A percentile compares a stretch with the other conserved stretches of the same genome.
Evolutionary conservation across 1,140 invertebrate genomes (phyloP).

Genomic region (Panagrolaimus sp.): DNA sequence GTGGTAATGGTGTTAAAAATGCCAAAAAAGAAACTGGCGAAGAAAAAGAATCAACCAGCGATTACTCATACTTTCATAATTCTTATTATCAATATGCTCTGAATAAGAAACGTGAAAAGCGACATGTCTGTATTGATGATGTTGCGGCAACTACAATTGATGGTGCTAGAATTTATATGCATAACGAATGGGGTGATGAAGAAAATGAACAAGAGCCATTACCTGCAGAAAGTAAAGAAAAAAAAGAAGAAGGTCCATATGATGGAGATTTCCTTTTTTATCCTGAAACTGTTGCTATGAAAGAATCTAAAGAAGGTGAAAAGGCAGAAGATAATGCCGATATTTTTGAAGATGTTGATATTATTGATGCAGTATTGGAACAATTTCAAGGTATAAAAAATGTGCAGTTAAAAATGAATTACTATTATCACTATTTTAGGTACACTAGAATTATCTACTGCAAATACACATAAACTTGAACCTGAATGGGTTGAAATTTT

Average conservation of each 20-base stretch:
- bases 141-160: neutral
- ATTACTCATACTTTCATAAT: neutral
- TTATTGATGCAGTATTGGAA: neutral
- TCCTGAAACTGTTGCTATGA: neutral
- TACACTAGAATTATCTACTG: neutral
- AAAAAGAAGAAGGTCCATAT: too few species aligned
- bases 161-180: neutral
- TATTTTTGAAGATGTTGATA: neutral
- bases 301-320: neutral
- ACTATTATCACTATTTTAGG: neutral
- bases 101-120: neutral
- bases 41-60: neutral
- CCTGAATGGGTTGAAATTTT: neutral
- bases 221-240: too few species aligned
- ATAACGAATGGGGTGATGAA: neutral
- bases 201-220: too few species aligned
- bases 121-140: conserved; percentile 6
- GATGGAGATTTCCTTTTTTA: neutral
- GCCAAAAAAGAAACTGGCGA: neutral
- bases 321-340: neutral
- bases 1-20: too few species aligned
- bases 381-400: neutral
- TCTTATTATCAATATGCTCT: neutral
- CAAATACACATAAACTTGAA: neutral
- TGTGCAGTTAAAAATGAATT: too few species aligned